Evolutionary conservation across 2,113 vertebrate genomes (phyloP), one percentile per base, ranked within the genome.

Genomic region (Engystomops pustulosus): DNA sequence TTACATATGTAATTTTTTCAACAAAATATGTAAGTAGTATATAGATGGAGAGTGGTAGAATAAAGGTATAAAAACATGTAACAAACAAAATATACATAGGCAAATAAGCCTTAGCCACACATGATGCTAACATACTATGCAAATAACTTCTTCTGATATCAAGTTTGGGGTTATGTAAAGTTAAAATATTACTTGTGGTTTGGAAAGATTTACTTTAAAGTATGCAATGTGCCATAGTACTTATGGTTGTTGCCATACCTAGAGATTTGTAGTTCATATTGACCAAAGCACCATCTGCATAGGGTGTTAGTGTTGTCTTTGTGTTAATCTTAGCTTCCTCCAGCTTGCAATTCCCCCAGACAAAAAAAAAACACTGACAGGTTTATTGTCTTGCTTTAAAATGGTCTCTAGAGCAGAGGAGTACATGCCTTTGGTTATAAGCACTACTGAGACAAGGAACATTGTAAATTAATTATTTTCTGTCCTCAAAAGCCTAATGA

Each of bases 351-450:
- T 32, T 65, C 12, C 4, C 27, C 14, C 17, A 65, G 27, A 65
- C 27, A 32, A 17, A 65, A 32, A 32, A 17, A 65, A 32, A 65
- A 65, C 27, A 65, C 14, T 65, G 55, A 60, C 55, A 60, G 55
- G 25, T 60, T 65, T 65, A 65, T 32, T 65, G 60, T 65, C 27
- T 65, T 65, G 17, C 27, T 65, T 32, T 65, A 5, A 65, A 32
- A 65, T 65, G 60, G 27, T 65, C 60, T 65, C 60, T 65, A 65
- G 27, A 32, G 60, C 25, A 32, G 27, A 65, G 14, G 30, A 67
- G 17, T 67, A 67, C 30, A 67, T 67, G 62, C 27, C 62, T 67
- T 67, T 67, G 30, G 62, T 67, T 67, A 34, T 67, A 34, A 67
- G 62, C 62, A 27, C 62, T 67, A 3, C 17, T 3, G 30, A 65